Base-by-base conservation (phyloP, 1,140 invertebrate species). In the Whitmania pigra region DNA sequence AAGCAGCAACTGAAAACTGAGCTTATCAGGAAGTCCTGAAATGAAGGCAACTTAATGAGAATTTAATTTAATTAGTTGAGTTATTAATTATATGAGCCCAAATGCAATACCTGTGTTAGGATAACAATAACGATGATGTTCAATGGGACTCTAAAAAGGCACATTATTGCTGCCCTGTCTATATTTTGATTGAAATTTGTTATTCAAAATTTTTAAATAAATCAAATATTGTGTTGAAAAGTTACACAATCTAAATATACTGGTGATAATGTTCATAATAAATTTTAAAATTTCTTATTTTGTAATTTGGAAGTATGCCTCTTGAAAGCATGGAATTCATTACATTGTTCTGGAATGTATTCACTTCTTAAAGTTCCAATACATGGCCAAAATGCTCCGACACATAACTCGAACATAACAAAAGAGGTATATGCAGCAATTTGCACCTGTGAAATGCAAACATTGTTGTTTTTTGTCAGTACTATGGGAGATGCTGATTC, bases 321-420 rank as follows among this genome's bases (percentile, higher is more conserved):
- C 11, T 13, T 63, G 2, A 63, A 27, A 70, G 29, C 43, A 31
- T 25, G 31, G 9, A n/a, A 69, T n/a, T 53, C 77, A 78, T 79
- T 77, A 82, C 81, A 82, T 73, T 84, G 81, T 79, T 89, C 88
- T 13, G 87, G 87, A 25, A 89, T 83, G 69, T 87, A 85, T 79
- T 86, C 83, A 55, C 87, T 86, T 72, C 87, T 82, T 73, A 89
- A 81, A 71, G 84, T 87, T 7, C 85, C 83, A 74, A 88, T 85
- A 3, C 87, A 79, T 22, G 81, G 81, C 81, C 81, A 83, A 69
- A 83, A 83, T 71, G 82, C 77, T n/a, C 81, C 81, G 49, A 85
- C 83, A 74, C 87, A 84, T 29, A 87, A 77, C 79, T 89, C 88
- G 78, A 88, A 85, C 13, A 87, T 53, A 11, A 89, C 77, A 79